phyloP scores from a whole-genome alignment of 2,888 invertebrate species.

The Epistrophe grossulariae region DNA sequence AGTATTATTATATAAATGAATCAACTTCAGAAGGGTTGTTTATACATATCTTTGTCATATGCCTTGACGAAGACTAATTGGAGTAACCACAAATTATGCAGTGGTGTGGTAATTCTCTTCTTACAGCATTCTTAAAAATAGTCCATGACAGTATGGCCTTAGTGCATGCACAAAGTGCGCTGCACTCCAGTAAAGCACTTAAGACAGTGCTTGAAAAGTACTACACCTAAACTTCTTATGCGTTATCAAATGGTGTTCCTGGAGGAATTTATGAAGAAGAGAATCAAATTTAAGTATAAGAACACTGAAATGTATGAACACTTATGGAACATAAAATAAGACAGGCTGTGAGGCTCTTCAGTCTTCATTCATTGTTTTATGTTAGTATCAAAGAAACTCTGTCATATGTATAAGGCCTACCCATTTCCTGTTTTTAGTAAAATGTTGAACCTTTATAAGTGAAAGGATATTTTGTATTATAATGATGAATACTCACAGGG shows the following conservation, averaged over 20 bases:
- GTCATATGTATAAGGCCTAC: not conserved
- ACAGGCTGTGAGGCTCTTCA: constrained; percentile 21
- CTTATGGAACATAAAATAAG: constrained; percentile 31
- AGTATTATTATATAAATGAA: too few species aligned
- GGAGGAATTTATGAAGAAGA: constrained; percentile 60
- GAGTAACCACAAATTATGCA: constrained; percentile 34
- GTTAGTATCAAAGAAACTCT: not conserved
- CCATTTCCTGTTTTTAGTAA: constrained; percentile 23
- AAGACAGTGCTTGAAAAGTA: constrained; percentile 67
- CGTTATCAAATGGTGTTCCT: constrained; percentile 63
- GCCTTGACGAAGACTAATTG: not conserved
- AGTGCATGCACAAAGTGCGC: constrained; percentile 65
- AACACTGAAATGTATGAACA: constrained; percentile 28
- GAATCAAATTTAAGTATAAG: constrained; percentile 57
- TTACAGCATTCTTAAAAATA: constrained; percentile 25
- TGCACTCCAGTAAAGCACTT: constrained; percentile 58
- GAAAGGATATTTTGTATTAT: too few species aligned
- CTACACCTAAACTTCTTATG: constrained; percentile 54
- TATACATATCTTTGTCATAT: constrained; percentile 8
- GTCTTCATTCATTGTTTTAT: constrained; percentile 26
- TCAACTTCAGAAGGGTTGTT: constrained; percentile 50
- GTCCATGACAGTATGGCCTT: constrained; percentile 52
- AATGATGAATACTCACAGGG: too few species aligned
- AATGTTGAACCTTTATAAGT: not conserved
- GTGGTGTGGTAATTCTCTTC: constrained; percentile 52